phyloP scores from a whole-genome alignment of 2,888 invertebrate genomes.

The Apodemia zela region DNA sequence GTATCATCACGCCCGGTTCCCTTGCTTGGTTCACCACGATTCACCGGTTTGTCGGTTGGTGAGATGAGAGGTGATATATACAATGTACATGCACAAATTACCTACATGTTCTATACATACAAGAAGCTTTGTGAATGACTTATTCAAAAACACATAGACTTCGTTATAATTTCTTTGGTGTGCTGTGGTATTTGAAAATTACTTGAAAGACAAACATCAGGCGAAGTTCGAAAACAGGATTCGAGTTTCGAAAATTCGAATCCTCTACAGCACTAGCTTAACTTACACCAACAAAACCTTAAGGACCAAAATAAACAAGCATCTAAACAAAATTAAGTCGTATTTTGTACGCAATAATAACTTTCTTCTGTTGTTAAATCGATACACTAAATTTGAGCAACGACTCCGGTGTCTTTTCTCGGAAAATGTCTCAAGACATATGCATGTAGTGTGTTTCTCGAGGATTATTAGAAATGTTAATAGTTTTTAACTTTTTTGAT shows the following conservation, averaged over 20 bases:
- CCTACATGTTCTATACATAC: too few species aligned
- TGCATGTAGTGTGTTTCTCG: background rate
- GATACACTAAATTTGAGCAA: constrained; percentile 1
- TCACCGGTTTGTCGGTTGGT: too few species aligned
- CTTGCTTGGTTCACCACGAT: too few species aligned
- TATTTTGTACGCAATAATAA: background rate
- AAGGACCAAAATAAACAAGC: background rate
- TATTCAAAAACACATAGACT: too few species aligned
- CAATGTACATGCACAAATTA: too few species aligned
- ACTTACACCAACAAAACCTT: background rate
- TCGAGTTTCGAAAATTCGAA: background rate
- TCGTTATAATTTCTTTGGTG: too few species aligned
- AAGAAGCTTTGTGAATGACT: too few species aligned
- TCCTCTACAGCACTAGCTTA: background rate
- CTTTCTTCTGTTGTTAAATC: background rate
- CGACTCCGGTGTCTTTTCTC: constrained; percentile 1
- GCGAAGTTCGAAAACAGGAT: too few species aligned
- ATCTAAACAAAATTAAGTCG: background rate
- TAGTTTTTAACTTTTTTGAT: background rate
- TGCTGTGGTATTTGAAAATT: too few species aligned
- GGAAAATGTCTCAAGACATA: constrained; percentile 4
- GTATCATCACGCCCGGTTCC: too few species aligned
- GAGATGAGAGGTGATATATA: too few species aligned
- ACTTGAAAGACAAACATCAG: too few species aligned
- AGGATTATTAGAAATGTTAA: background rate